phyloP scores from a whole-genome alignment of 1,140 invertebrate genomes.

The Aphaenogaster rudis region DNA sequence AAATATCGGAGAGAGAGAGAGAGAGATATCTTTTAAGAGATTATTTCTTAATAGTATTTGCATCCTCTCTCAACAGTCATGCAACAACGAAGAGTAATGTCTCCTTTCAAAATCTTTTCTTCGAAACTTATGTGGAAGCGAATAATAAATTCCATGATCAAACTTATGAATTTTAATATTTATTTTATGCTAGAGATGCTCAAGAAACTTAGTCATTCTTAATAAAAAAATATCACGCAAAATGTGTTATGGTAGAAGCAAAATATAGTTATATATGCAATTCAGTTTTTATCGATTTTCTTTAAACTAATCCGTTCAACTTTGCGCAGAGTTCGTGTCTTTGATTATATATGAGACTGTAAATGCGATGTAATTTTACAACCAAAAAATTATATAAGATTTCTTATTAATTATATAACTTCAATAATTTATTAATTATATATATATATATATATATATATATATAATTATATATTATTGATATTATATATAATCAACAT shows the following conservation, averaged over 20 bases:
- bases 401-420: not conserved
- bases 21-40: not conserved
- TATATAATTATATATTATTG: no score
- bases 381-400: not conserved
- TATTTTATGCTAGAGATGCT: not conserved
- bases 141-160: not conserved
- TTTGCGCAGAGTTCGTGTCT: not conserved
- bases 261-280: not conserved
- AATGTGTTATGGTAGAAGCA: not conserved
- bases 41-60: conserved; percentile 1
- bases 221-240: not conserved
- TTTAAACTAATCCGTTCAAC: not conserved
- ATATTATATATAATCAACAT: no score
- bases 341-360: not conserved
- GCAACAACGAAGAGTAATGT: not conserved
- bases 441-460: no score
- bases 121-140: not conserved
- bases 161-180: not conserved
- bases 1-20: not conserved
- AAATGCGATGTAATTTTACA: not conserved
- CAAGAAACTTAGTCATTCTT: not conserved
- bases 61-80: not conserved
- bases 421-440: no score
- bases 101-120: not conserved
- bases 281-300: not conserved